These are phyloP conservation scores for Pao palembangensis DNA, from an alignment of 2,113 vertebrate genomes.

Conservation along the genomic window DNA sequence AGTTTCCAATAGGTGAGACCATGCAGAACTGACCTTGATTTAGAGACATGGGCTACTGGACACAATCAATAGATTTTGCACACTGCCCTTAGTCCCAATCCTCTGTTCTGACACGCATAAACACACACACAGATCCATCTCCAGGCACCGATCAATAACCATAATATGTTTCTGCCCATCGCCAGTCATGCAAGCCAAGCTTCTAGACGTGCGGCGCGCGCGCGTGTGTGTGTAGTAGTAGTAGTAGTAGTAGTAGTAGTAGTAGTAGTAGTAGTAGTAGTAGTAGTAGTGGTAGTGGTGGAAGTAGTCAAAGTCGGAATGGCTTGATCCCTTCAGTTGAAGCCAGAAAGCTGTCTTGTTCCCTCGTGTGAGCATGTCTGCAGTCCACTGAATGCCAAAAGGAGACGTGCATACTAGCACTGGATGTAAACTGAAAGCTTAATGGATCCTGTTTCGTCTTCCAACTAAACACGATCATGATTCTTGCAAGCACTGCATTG, in stretches of 20 bases:
- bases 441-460: slow-evolving; percentile 21
- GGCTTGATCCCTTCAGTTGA: slow-evolving; percentile 56
- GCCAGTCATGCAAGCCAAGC: slow-evolving; percentile 87
- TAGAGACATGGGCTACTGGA: slow-evolving; percentile 68
- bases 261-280: slow-evolving; percentile 16
- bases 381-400: slow-evolving; percentile 23
- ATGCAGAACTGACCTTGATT: slow-evolving; percentile 81
- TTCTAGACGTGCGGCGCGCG: slow-evolving; percentile 76
- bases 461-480: slow-evolving; percentile 30
- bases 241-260: slow-evolving; percentile 15
- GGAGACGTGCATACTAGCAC: slow-evolving; percentile 36
- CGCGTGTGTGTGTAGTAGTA: slow-evolving; percentile 16
- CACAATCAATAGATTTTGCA: slow-evolving; percentile 81
- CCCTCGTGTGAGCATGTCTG: slow-evolving; percentile 43
- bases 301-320: slow-evolving; percentile 34
- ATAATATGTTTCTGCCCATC: slow-evolving; percentile 91
- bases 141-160: slow-evolving; percentile 88
- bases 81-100: slow-evolving; percentile 71
- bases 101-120: slow-evolving; percentile 56
- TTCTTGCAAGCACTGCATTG: slow-evolving; percentile 47
- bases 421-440: slow-evolving; percentile 29
- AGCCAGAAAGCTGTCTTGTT: slow-evolving; percentile 48
- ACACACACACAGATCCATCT: slow-evolving; percentile 76
- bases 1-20: slow-evolving; percentile 70
- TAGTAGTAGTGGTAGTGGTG: slow-evolving; percentile 5